Base-by-base conservation (phyloP, 23 tunicate species). In the Halocynthia aurantium region DNA sequence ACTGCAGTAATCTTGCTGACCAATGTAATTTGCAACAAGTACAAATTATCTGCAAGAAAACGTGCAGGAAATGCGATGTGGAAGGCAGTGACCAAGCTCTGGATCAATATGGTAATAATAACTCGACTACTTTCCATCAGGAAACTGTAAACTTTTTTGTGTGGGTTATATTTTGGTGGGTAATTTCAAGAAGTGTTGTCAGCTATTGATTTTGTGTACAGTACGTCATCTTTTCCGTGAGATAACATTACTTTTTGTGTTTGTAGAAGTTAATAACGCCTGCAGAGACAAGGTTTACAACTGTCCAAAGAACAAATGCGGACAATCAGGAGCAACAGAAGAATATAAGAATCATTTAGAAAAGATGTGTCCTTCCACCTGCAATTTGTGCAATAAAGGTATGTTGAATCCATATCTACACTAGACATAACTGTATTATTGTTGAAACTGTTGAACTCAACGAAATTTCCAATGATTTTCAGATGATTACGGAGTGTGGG, bases 301-400 rank as follows among this genome's bases (percentile, higher is more conserved):
- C 50, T 87, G 93, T 55, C 72, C 75, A 6, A 50, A 58, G 22
- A 68, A 70, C 73, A 76, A 71, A 56, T 87, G 93, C 62, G 70
- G 61, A 31, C 44, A 31, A 31, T 31, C 44, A 31, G 44, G 44
- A 31, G 44, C 44, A 11, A 67, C 66, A 50, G 17, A 69, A 15
- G 21, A 49, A 21, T 69, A 67, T 67, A 15, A 66, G 15, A 50
- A 50, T 15, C 81, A 86, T 77, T 81, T 87, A 72, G 57, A 70
- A 20, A 62, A 70, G 53, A 82, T 87, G 93, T 87, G 93, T 63
- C 81, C 85, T 11, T 71, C 54, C 20, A 73, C 86, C 6, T 87
- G 93, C 44, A 68, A 70, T 22, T 75, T 81, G 6, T 87, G 86
- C 62, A 80, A 72, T 6, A 52, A 21, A 8, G 78, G 85, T 61